Base-by-base conservation (phyloP, 2,888 invertebrate genomes). In the Micoletzkya japonica region DNA sequence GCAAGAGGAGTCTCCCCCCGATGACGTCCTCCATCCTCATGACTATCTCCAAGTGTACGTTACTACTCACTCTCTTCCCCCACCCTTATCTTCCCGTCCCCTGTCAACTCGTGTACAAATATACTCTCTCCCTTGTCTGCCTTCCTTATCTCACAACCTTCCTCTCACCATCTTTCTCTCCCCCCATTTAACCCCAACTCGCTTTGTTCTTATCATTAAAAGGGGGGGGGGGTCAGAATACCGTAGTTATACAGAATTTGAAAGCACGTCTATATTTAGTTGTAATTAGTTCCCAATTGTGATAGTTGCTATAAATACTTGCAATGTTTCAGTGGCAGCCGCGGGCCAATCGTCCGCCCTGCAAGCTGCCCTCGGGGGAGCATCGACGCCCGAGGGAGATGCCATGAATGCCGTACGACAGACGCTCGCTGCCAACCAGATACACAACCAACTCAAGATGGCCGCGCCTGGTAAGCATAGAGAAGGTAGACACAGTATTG, bases 41-140 rank as follows among this genome's bases (percentile, higher is more conserved):
- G 77, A 79, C 79, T 32, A 78, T 79, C 57, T 77, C 76, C 58
- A 79, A 79, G 70, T 71, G 79, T 79, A 61, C 72, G 77, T 61
- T 49, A 17, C 24, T 14, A 44, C 37, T 26, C 28, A 60, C 63
- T 30, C 63, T 50, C 50, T 26, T 34, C 49, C 32, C n/a, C 59
- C 14, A 24, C 59, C 14, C 39, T 34, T 44, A 17, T 36, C 1
- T 26, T 61, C 49, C n/a, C 49, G 6, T 4, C 24, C n/a, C 50
- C 26, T 28, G 17, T 61, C 61, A 10, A 14, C 26, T 26, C 28
- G 32, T 44, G n/a, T 39, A 49, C 44, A n/a, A n/a, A n/a, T n/a
- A n/a, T n/a, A 50, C 34, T 24, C 34, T 63, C 34, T 32, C 63
- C 50, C 63, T 63, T 37, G 17, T 24, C 54, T 7, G 10, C 54